phyloP scores from a whole-genome alignment of 30 jellyfish, hydroid and myxozoan genomes.

The Mastigias papua region DNA sequence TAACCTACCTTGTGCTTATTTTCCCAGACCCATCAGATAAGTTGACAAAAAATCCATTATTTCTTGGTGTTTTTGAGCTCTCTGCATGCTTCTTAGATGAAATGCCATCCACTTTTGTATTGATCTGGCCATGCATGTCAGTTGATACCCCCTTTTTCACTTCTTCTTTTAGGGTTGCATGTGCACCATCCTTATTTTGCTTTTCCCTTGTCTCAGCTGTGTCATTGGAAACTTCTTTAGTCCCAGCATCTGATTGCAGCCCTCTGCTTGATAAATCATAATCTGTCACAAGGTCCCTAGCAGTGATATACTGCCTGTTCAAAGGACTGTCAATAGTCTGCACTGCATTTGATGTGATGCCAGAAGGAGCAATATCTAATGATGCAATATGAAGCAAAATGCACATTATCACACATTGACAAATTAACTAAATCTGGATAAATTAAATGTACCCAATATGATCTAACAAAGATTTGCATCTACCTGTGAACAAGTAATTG shows the following conservation, averaged over 20 bases:
- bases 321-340: neutral
- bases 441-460: no score
- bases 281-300: slow-evolving; percentile 45
- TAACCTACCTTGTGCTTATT: slow-evolving; percentile 71
- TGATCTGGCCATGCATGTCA: neutral
- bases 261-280: neutral
- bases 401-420: no score
- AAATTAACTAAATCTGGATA: no score
- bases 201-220: neutral
- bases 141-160: neutral
- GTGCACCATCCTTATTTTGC: neutral
- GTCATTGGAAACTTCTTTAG: neutral
- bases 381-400: neutral
- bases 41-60: slow-evolving; percentile 50
- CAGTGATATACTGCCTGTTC: slow-evolving; percentile 28
- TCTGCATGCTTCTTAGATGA: neutral
- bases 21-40: slow-evolving; percentile 75
- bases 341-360: neutral
- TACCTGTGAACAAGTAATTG: no score
- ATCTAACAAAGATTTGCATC: no score
- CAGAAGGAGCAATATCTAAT: neutral
- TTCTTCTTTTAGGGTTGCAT: neutral
- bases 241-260: neutral
- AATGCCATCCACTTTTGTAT: neutral
- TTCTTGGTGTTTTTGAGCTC: slow-evolving; percentile 23